Conservation (phyloP, 92 coral and sea anemone genomes). For the Zoanthus gigantus region DNA sequence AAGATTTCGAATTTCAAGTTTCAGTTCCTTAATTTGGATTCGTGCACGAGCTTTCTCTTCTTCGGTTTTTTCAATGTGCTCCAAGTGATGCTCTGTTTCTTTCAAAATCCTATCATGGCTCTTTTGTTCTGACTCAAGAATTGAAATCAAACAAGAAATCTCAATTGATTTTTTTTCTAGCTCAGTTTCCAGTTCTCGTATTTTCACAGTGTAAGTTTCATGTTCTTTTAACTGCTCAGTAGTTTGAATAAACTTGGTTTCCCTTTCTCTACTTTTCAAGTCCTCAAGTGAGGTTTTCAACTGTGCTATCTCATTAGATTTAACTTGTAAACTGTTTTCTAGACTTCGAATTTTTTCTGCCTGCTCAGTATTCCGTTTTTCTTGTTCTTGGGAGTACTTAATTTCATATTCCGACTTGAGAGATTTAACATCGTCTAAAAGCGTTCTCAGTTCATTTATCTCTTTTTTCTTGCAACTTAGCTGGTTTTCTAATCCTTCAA, state of each 20-base stretch:
- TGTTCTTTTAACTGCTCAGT: constrained; percentile 64
- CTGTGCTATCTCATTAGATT: constrained; percentile 51
- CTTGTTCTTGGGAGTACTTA: constrained; percentile 28
- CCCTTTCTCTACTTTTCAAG: constrained; percentile 56
- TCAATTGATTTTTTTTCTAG: constrained; percentile 57
- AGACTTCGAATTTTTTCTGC: constrained; percentile 57
- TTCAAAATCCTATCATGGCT: constrained; percentile 85
- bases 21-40: constrained; percentile 51
- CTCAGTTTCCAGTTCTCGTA: constrained; percentile 69
- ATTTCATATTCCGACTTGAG: constrained; percentile 57
- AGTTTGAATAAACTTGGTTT: constrained; percentile 52
- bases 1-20: constrained; percentile 53
- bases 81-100: constrained; percentile 87
- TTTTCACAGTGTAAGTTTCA: constrained; percentile 62
- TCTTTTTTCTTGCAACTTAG: constrained; percentile 44
- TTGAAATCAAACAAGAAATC: constrained; percentile 62
- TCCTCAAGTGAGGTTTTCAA: constrained; percentile 23
- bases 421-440: constrained; percentile 49
- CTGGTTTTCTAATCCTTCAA: constrained; percentile 39
- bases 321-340: constrained; percentile 58
- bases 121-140: constrained; percentile 85
- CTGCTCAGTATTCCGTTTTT: constrained; percentile 60
- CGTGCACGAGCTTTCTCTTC: constrained; percentile 67
- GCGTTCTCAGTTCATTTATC: constrained; percentile 43
- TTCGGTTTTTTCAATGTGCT: constrained; percentile 74